A percentile compares a stretch with the other conserved stretches of the same genome.
These are phyloP conservation scores for Cydia splendana DNA, from an alignment of 1,140 invertebrate genomes.

Conservation along the genomic window DNA sequence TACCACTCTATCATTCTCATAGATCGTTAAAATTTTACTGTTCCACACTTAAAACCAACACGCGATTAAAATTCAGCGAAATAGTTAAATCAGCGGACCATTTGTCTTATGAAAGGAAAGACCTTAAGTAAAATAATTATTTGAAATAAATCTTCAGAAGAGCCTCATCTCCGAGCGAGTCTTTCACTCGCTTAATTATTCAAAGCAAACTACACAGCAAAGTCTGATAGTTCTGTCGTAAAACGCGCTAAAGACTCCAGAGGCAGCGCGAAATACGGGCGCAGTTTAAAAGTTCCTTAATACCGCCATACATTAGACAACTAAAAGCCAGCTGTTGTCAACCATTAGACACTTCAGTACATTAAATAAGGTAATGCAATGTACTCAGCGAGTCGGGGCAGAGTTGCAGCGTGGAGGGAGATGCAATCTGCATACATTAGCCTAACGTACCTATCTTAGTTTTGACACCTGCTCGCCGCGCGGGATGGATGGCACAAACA, in stretches of 20 bases:
- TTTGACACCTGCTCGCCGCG: conserved; percentile 73
- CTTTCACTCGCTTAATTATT: conserved; percentile 1
- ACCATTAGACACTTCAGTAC: conserved; percentile 33
- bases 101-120: no score
- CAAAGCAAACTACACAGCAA: neutral
- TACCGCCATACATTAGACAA: conserved; percentile 40
- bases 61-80: no score
- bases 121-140: no score
- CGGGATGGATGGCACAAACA: conserved; percentile 70
- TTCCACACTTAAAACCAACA: no score
- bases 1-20: no score
- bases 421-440: conserved; percentile 78
- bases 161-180: no score
- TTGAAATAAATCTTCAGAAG: no score
- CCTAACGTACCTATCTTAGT: conserved; percentile 72
- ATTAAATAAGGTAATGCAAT: conserved; percentile 54
- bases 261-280: conserved; percentile 19
- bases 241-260: conserved; percentile 7
- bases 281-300: conserved; percentile 30
- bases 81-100: no score
- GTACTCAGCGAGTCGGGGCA: conserved; percentile 43
- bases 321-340: conserved; percentile 42
- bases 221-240: conserved; percentile 7
- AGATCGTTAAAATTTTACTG: no score
- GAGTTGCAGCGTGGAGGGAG: conserved; percentile 53